Evolutionary conservation across 1,140 invertebrate genomes (phyloP), one percentile per base, ranked within the genome.

Genomic region (Bombus polaris): DNA sequence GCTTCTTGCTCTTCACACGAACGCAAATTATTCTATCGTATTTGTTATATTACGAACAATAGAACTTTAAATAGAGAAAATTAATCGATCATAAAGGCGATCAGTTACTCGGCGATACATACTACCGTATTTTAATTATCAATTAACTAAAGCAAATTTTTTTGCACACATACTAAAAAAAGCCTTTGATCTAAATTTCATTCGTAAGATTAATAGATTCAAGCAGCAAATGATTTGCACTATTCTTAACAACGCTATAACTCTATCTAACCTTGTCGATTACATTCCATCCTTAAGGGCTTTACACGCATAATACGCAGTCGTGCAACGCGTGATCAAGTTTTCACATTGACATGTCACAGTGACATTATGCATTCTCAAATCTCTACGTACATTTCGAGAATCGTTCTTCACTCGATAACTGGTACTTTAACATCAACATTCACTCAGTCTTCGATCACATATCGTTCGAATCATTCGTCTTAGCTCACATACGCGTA

Each of bases 1-100:
- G 65, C 47, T 70, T 32, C 22, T 78, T 68, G 85, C 83, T 88
- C 77, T 68, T 68, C 35, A 35, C 71, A 13, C 71, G 85, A 88
- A 88, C 57, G 73, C 66, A 39, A 72, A 89, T 88, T 88, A 89
- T 82, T 78, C 80, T 59, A 89, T 74, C 83, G 28, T 53, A 44
- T 87, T 59, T 77, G 80, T 53, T 53, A 77, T 35, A 32, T 53
- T 10, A 39, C 32, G 57, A n/a, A 70, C 42, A 25, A 66, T 65
- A 2, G 37, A 39, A 39, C 25, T 71, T 71, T 6, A 3, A 71
- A 13, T 2, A 12, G 68, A 13, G 15, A 68, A 25, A 2, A 25
- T 12, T 37, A 68, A 25, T 37, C 3, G 18, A 53, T 53, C 1
- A 53, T 53, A 22, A 53, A 53, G 47, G 5, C 1, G 18, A 53